phyloP scores from a whole-genome alignment of 2,888 invertebrate genomes.

The Chaetogeoica ovagalla region DNA sequence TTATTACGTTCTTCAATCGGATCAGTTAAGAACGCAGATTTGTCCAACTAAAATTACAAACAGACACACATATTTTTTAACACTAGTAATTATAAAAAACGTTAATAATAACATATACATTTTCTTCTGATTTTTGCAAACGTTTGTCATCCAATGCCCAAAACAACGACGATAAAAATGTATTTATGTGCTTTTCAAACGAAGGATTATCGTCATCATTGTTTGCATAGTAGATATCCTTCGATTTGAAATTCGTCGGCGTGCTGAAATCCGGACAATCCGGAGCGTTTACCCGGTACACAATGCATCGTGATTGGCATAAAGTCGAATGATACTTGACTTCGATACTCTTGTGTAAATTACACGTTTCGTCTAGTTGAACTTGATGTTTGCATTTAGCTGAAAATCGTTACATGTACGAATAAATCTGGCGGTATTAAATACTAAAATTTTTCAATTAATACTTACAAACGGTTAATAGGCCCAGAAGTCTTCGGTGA shows the following conservation, averaged over 20 bases:
- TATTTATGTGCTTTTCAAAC: constrained; percentile 77
- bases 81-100: neutral
- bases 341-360: constrained; percentile 84
- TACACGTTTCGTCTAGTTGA: constrained; percentile 83
- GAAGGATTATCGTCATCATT: constrained; percentile 75
- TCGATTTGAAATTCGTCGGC: constrained; percentile 83
- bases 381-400: constrained; percentile 79
- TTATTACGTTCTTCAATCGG: constrained; percentile 97
- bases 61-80: neutral
- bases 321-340: constrained; percentile 83
- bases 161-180: constrained; percentile 87
- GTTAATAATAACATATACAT: constrained; percentile 54
- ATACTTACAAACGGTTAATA: constrained; percentile 74
- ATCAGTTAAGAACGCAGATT: constrained; percentile 74
- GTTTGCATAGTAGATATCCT: constrained; percentile 77
- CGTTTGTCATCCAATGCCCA: constrained; percentile 95
- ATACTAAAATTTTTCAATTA: neutral
- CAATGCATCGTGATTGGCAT: constrained; percentile 83
- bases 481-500: constrained; percentile 83
- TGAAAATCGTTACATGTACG: constrained; percentile 54
- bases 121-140: constrained; percentile 60
- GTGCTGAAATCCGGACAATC: constrained; percentile 64
- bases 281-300: constrained; percentile 67
- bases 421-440: neutral
- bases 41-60: constrained; percentile 63